Base-by-base conservation (phyloP, 2,888 invertebrate species). In the Synanthedon myopaeformis region DNA sequence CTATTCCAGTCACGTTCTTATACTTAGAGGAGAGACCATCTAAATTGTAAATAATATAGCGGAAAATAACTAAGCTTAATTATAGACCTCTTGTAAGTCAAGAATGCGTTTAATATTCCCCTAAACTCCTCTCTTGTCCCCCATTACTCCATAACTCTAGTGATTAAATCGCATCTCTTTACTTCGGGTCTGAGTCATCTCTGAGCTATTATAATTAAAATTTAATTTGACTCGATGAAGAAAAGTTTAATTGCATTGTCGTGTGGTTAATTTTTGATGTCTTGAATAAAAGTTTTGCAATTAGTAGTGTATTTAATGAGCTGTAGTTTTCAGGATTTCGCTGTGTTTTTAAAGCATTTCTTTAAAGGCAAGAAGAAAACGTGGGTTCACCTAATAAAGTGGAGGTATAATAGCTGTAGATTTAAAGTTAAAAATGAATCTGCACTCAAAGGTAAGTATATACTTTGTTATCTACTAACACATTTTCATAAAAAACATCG, bases 131-230 rank as follows among this genome's bases (percentile, higher is more conserved):
- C 64, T 61, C 61, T 58, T 35, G 10, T 52, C 57, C 58, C 60
- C 63, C 63, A 64, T 64, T 57, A 62, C 75, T 74, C 79, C 79
- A 79, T 77, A 79, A 79, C 76, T 65, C 73, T 64, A 70, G 77
- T 73, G 77, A 86, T 86, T 83, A 86, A 84, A 79, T 78, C 68
- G 66, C 65, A 69, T 62, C 66, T 67, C 72, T 77, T 78, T 74
- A 73, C 74, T 70, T 74, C 68, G 62, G 67, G 68, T 12, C 17
- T 17, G 13, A 45, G n/a, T 45, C 14, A 13, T n/a, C 14, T n/a
- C 45, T 1, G 13, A 13, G 73, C 76, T 72, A 78, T 84, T 82
- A 82, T 82, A 82, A 84, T 85, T 85, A 83, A 84, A 82, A 81
- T 81, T 81, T 80, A 80, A 84, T 82, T 76, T 72, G 56, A 64